Base-by-base conservation (phyloP, 2,888 invertebrate genomes). In the Pseudococcus longispinus region DNA sequence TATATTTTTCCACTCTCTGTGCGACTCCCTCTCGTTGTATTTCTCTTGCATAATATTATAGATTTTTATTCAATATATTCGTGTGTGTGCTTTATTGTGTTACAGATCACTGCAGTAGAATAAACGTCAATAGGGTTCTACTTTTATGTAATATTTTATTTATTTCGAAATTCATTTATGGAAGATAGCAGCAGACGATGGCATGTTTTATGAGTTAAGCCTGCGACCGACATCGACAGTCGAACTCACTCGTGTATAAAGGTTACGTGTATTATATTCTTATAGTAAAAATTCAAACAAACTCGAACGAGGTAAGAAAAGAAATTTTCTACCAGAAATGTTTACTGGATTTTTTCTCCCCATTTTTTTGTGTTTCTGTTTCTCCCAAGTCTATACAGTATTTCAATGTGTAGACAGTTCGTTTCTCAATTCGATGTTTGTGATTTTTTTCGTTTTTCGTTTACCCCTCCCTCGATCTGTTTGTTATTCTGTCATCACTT, bases 91-190 rank as follows among this genome's bases (percentile, higher is more conserved):
- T 20, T 74, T 32, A 37, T 23, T 80, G 77, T 80, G 77, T 80
- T 80, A 42, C 77, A 80, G 77, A 42, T 80, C 77, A 42, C 23
- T 80, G 77, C 77, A 42, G 77, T 42, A 80, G 77, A 80, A 37
- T 80, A 80, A 80, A 80, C 77, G 77, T 80, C 77, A 80, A 80
- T 80, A 80, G 77, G 29, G 77, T 32, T 80, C 29, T 80, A 42
- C 42, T 42, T 80, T 42, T 80, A 80, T 80, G 37, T 20, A 80
- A 42, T 80, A 80, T 80, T 80, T 42, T 80, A 80, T 80, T 80
- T 29, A 29, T 42, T 80, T 42, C 77, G n/a, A 80, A 80, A 80
- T 80, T 80, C 77, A 80, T 80, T 37, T 80, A 80, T 80, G 42
- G 77, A 80, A 80, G 77, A 80, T 80, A 80, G 77, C 77, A 80